Base-by-base conservation (phyloP, 2,888 invertebrate genomes). In the Leptopilina drosophilae region DNA sequence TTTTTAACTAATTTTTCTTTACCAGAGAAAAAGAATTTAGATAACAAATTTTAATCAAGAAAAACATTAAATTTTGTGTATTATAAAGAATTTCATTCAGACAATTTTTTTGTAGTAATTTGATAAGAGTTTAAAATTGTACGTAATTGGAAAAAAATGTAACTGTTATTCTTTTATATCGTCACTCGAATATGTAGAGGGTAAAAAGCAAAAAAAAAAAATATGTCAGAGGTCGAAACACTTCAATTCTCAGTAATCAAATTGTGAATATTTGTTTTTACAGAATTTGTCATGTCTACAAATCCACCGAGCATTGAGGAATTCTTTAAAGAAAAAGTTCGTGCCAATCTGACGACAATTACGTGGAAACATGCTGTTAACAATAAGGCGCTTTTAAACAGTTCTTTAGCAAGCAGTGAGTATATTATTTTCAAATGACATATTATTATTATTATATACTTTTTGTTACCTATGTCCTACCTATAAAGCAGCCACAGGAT, bases 281-380 rank as follows among this genome's bases (percentile, higher is more conserved):
- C 87, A 90, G 91, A 88, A 59, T 79, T 82, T 73, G 84, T 84
- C 40, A 89, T 88, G 89, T 85, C 85, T 56, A 77, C 79, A 5
- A 81, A 85, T 26, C 84, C 89, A 5, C 87, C 89, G 59, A 86
- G 88, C 73, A 88, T 91, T 5, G 85, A 84, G 14, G 89, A 85
- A n/a, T 93, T 93, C 86, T 94, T 94, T 84, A 92, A 93, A 0
- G 87, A 91, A n/a, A 33, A 33, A 33, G 33, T 87, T 92, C 46
- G 85, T 7, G 93, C 93, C 77, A 96, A 97, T 90, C 92, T 97
- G 77, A 95, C 96, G 0, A 93, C 93, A 80, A 93, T 97, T 42
- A 95, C 94, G 26, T 98, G 98, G 98, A 96, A 95, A 0, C 98
- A 98, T 92, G 97, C 96, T 53, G 96, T 96, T 64, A 98, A 98